These are phyloP conservation scores for Sebastes steindachneri DNA, from an alignment of 2,797 vertebrate genomes.

Conservation along the genomic window DNA sequence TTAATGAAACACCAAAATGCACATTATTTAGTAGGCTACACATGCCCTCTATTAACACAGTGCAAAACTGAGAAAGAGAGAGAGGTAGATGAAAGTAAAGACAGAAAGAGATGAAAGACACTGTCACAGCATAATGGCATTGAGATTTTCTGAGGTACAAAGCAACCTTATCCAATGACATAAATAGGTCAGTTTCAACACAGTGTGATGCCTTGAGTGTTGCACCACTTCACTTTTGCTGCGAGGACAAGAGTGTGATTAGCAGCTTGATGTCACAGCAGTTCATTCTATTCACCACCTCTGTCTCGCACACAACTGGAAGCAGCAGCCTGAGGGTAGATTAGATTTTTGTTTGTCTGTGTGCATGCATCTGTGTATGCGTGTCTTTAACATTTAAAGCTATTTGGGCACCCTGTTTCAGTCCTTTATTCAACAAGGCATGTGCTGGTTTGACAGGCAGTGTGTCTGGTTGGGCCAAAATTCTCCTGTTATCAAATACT, in stretches of 20 bases:
- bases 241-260: conserved; percentile 38
- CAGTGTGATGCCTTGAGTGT: conserved; percentile 29
- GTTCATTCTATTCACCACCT: conserved; percentile 35
- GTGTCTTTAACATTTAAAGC: conserved; percentile 36
- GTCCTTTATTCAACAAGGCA: conserved; percentile 5
- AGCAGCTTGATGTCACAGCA: conserved; percentile 49
- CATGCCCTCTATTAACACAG: conserved; percentile 17
- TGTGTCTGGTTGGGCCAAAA: not conserved
- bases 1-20: conserved; percentile 52
- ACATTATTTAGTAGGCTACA: conserved; percentile 6
- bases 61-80: not conserved
- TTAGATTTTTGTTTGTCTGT: not conserved
- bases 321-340: conserved; percentile 41
- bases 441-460: conserved; percentile 4
- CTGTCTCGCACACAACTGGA: conserved; percentile 35
- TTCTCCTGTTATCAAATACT: not conserved
- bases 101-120: conserved; percentile 4
- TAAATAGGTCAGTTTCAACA: conserved; percentile 31
- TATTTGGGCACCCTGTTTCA: not conserved
- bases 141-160: conserved; percentile 19
- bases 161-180: conserved; percentile 23
- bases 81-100: conserved; percentile 34
- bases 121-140: conserved; percentile 20
- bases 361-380: conserved; percentile 1
- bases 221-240: conserved; percentile 21